These are phyloP conservation scores for Thryonomys swinderianus DNA, from an alignment of 2,113 vertebrate species.

Conservation along the genomic window DNA sequence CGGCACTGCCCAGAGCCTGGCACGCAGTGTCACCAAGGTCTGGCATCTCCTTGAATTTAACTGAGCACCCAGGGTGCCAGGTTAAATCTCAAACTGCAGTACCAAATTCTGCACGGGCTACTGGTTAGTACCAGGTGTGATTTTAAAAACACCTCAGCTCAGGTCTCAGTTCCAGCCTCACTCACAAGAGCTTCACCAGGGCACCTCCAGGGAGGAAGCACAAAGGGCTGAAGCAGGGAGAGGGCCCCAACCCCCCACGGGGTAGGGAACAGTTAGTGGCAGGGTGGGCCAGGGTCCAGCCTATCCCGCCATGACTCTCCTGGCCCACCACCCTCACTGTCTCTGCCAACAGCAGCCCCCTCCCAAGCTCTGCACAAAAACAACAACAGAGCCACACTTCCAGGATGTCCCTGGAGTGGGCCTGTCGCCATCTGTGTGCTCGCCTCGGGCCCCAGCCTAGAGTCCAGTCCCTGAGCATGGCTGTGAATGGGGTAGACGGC, in stretches of 20 bases:
- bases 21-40: not conserved
- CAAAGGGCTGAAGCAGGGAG: too few species aligned
- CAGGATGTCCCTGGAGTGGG: not conserved
- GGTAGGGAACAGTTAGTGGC: too few species aligned
- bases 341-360: not conserved
- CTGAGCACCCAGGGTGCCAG: slow-evolving; percentile 49
- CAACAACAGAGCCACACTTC: too few species aligned
- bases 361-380: not conserved
- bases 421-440: not conserved
- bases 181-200: slow-evolving; percentile 34
- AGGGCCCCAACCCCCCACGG: too few species aligned
- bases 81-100: slow-evolving; percentile 1
- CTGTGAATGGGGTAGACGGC: not conserved
- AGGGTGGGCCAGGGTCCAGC: too few species aligned
- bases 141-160: slow-evolving; percentile 49
- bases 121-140: slow-evolving; percentile 35
- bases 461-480: not conserved
- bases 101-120: slow-evolving; percentile 52
- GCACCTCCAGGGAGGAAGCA: slow-evolving; percentile 56
- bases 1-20: not conserved
- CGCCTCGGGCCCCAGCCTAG: not conserved
- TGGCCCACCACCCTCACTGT: not conserved
- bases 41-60: slow-evolving; percentile 44
- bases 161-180: slow-evolving; percentile 11
- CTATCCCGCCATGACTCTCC: too few species aligned